phyloP scores from a whole-genome alignment of 2,113 vertebrate genomes.

The Neodon shergylaensis region DNA sequence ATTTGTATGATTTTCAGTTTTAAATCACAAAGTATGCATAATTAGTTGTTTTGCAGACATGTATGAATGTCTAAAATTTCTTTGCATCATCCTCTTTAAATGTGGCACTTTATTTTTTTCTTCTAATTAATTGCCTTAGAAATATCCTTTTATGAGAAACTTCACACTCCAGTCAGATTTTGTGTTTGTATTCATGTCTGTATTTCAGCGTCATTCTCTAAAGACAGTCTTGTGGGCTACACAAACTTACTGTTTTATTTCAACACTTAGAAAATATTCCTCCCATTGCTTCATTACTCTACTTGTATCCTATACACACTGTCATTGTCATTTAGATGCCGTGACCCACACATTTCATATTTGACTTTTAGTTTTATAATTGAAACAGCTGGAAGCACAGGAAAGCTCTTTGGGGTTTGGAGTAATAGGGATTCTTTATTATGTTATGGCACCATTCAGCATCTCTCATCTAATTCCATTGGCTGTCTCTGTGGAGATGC shows the following conservation, averaged over 20 bases:
- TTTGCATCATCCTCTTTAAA: conserved; percentile 4
- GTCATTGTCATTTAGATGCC: not conserved
- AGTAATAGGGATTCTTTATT: not conserved
- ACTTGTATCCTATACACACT: not conserved
- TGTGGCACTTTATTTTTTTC: not conserved
- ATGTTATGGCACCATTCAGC: not conserved
- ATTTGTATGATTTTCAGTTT: not conserved
- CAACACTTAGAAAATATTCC: conserved; percentile 23
- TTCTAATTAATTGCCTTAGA: not conserved
- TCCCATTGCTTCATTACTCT: not conserved
- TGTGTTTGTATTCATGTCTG: conserved; percentile 4
- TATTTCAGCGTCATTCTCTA: conserved; percentile 29
- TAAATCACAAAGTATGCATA: not conserved
- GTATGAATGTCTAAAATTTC: not conserved
- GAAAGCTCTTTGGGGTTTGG: not conserved
- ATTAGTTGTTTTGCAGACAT: not conserved
- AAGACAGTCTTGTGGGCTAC: conserved; percentile 16
- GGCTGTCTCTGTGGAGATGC: not conserved
- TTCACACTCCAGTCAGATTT: conserved; percentile 21
- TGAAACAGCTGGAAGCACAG: not conserved
- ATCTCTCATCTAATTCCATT: not conserved
- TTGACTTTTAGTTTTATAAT: not conserved
- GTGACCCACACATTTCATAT: not conserved
- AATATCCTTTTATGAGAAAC: conserved; percentile 41
- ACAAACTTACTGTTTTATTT: not conserved